These are phyloP conservation scores for Megathymus violae DNA, from an alignment of 1,140 invertebrate genomes.

Conservation along the genomic window DNA sequence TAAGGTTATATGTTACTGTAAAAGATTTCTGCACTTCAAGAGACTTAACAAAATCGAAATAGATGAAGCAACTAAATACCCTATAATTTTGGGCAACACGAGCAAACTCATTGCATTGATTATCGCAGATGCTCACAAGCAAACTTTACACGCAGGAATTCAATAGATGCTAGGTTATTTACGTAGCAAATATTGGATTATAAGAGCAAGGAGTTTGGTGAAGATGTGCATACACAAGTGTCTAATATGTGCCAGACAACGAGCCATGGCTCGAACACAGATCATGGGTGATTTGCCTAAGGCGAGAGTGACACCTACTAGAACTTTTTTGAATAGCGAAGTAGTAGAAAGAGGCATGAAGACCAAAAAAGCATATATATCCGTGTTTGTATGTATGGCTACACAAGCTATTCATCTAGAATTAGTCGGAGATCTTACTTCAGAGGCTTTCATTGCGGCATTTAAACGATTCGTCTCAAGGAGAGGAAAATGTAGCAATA, in stretches of 20 bases:
- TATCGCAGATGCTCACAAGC: no score
- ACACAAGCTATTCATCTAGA: slow-evolving; percentile 32
- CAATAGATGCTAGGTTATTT: slow-evolving; percentile 30
- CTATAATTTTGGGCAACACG: no score
- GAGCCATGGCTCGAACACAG: no score
- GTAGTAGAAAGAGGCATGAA: no score
- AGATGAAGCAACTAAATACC: neutral
- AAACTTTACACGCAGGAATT: slow-evolving; percentile 31
- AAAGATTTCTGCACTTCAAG: slow-evolving; percentile 23
- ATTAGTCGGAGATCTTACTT: slow-evolving; percentile 27
- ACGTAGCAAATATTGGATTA: no score
- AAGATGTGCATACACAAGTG: slow-evolving; percentile 23
- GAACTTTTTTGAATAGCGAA: slow-evolving; percentile 23
- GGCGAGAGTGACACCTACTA: no score
- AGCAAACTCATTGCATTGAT: slow-evolving; percentile 7
- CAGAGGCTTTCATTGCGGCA: slow-evolving; percentile 31
- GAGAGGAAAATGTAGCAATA: no score
- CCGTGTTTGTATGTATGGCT: no score
- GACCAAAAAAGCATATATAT: no score
- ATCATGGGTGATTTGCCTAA: no score
- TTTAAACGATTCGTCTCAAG: no score
- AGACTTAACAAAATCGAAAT: slow-evolving; percentile 11
- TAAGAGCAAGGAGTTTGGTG: slow-evolving; percentile 22
- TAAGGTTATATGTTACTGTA: no score
- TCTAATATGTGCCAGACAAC: slow-evolving; percentile 28